Percentiles rank a stretch among this genome's conserved stretches.
phyloP scores from a whole-genome alignment of 2,797 vertebrate species.

The Muscicapa striata region DNA sequence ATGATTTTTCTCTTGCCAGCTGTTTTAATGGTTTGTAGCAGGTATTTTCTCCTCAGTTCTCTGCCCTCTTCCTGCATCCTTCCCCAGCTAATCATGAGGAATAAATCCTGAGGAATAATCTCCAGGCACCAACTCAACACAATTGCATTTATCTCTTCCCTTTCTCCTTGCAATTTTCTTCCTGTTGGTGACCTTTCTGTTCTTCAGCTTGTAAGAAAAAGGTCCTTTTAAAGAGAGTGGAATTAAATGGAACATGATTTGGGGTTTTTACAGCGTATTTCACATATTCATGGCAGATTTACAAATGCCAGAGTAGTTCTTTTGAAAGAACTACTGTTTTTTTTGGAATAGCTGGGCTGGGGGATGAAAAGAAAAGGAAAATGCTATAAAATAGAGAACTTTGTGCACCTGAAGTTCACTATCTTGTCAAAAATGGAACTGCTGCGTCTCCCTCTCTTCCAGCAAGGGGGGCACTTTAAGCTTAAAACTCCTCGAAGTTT shows the following conservation, averaged over 20 bases:
- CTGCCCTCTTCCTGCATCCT: neutral
- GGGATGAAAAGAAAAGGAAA: neutral
- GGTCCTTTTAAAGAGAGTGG: neutral
- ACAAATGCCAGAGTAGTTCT: neutral
- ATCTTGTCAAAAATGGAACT: neutral
- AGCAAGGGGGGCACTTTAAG: neutral
- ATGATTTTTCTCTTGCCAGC: neutral
- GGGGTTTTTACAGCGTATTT: neutral
- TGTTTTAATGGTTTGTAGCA: neutral
- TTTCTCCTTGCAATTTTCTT: neutral
- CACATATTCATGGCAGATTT: neutral
- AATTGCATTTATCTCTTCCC: neutral
- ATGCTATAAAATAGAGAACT: fast-evolving
- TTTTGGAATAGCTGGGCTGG: neutral
- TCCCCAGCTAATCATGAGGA: neutral
- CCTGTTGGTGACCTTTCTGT: neutral
- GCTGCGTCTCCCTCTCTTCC: neutral
- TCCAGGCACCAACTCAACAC: neutral
- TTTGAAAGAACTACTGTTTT: neutral
- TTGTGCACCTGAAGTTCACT: neutral
- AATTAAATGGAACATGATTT: neutral
- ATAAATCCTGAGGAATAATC: neutral
- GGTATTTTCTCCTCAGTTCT: neutral
- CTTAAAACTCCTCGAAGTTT: neutral
- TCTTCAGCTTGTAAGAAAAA: neutral